Conservation (phyloP, 2,888 invertebrate species). For the Agriopis aurantiaria region DNA sequence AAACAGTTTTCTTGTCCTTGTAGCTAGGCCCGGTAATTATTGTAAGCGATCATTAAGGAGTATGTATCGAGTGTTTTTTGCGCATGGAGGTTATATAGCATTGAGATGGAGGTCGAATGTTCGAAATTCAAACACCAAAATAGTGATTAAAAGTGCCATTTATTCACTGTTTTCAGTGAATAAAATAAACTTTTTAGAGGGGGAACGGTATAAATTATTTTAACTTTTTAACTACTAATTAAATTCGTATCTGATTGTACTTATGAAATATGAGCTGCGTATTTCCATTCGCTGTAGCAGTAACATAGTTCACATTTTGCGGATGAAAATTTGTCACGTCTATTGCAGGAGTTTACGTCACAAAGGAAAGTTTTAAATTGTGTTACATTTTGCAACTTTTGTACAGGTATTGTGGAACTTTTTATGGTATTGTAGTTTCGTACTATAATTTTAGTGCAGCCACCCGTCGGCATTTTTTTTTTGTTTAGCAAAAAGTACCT, state of each 20-base stretch:
- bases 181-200: too few species aligned
- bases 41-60: too few species aligned
- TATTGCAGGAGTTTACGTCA: constrained; percentile 5
- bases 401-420: constrained; percentile 1
- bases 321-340: constrained; percentile 16
- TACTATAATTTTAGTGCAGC: constrained; percentile 7
- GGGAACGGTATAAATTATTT: too few species aligned
- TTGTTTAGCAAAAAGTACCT: not conserved
- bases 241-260: not conserved
- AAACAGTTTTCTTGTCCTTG: too few species aligned
- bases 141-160: too few species aligned
- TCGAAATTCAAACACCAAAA: too few species aligned
- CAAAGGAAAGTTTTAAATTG: constrained; percentile 17
- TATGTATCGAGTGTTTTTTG: too few species aligned
- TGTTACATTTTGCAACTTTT: constrained; percentile 22
- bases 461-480: not conserved
- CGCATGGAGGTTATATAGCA: too few species aligned
- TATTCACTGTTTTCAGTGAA: too few species aligned
- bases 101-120: too few species aligned
- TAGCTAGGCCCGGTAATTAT: too few species aligned
- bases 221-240: not conserved
- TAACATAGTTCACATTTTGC: constrained; percentile 21
- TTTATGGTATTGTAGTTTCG: constrained; percentile 7
- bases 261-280: not conserved
- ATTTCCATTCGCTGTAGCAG: not conserved